Base-by-base conservation (phyloP, 1,140 invertebrate species). In the Rhopalosiphum maidis region DNA sequence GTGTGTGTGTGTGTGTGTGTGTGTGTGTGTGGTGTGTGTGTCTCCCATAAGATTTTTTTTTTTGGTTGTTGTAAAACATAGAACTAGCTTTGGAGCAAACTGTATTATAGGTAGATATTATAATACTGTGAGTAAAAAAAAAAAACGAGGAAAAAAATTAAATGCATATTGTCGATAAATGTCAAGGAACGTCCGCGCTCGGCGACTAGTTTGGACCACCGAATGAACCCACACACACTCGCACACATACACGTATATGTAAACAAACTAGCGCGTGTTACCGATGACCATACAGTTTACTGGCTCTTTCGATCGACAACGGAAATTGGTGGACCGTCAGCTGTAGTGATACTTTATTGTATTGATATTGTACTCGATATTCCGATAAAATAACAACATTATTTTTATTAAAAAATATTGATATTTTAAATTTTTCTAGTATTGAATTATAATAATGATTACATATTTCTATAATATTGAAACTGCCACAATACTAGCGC, bases 131-230 rank as follows among this genome's bases (percentile, higher is more conserved):
- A 43, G 41, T 85, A 4, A 43, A 85, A 8, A 86, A 86, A 85
- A 87, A 87, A 43, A 51, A 86, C 41, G 2, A 46, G 25, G 25
- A 37, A 83, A 37, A 82, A 83, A 83, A 83, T 77, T n/a, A 77
- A 77, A 77, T 77, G 60, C 48, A 48, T 51, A 88, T 51, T 30
- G 46, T 88, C 30, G 30, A 48, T 88, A 88, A 88, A 88, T 51
- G 86, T 88, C 86, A 51, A 88, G 86, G 48, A 88, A 88, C 86
- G 86, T 88, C 86, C 46, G 86, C 48, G 25, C 60, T 18, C 43
- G 85, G 23, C 86, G n/a, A 88, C 48, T 88, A 88, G 46, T 88
- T 88, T 88, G 18, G 86, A 51, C 18, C 18, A 6, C 30, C 41
- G 18, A 48, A 51, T 21, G n/a, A 88, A 88, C 46, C 46, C n/a